phyloP scores from a whole-genome alignment of 2,797 vertebrate species.

The Sebastes trivittatus region DNA sequence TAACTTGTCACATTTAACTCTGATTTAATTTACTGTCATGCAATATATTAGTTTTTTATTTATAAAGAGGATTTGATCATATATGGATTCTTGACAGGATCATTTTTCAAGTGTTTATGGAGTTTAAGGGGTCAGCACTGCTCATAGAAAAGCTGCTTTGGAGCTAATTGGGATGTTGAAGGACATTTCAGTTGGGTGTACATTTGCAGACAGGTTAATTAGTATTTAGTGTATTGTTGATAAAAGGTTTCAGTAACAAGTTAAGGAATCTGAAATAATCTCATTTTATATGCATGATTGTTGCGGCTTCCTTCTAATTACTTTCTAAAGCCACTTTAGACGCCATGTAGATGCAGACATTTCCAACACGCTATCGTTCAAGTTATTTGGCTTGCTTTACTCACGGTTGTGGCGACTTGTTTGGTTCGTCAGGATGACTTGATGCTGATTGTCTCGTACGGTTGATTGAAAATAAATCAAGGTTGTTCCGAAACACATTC shows the following conservation, averaged over 20 bases:
- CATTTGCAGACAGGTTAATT: not conserved
- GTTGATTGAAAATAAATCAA: not conserved
- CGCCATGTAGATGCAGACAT: accelerated
- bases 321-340: too few relatives aligned
- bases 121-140: not conserved
- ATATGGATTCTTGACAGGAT: too few relatives aligned
- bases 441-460: not conserved
- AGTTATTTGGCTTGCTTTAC: accelerated
- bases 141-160: not conserved
- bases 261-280: not conserved
- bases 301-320: too few relatives aligned
- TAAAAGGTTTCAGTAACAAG: not conserved
- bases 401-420: not conserved
- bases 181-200: too few relatives aligned
- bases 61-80: not conserved
- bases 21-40: not conserved
- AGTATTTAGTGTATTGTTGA: not conserved
- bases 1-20: not conserved
- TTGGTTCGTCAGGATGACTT: not conserved
- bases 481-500: not conserved
- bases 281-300: not conserved
- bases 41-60: not conserved
- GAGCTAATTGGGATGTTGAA: not conserved
- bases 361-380: not conserved
- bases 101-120: not conserved